Conservation (phyloP, 2,113 vertebrate genomes). For the Anoura caudifer region DNA sequence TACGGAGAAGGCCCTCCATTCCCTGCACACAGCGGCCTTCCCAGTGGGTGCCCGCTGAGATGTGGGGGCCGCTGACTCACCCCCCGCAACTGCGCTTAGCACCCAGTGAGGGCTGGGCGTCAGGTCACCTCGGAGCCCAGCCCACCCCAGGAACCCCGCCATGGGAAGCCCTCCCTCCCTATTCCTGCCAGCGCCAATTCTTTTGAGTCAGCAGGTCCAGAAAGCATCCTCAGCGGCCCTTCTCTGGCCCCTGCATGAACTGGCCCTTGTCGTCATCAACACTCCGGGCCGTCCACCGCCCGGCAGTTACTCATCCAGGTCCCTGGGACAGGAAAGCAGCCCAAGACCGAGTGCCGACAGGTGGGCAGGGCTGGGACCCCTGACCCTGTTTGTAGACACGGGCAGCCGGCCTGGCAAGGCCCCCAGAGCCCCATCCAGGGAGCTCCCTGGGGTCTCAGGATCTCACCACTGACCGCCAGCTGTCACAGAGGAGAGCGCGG, state of each 20-base stretch:
- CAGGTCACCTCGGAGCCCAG: neutral
- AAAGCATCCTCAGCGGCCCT: neutral
- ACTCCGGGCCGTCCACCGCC: accelerated
- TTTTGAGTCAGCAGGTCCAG: neutral
- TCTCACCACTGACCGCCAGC: too few relatives aligned
- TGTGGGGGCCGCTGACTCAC: neutral
- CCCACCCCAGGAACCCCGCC: accelerated
- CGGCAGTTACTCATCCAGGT: accelerated
- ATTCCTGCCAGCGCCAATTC: neutral
- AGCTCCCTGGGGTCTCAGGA: too few relatives aligned
- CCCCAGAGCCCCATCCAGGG: too few relatives aligned
- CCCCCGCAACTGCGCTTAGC: neutral
- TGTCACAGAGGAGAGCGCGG: too few relatives aligned
- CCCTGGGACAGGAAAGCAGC: neutral
- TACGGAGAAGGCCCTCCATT: neutral
- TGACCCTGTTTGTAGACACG: too few relatives aligned
- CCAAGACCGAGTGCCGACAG: accelerated
- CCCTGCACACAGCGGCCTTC: neutral
- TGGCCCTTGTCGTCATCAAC: neutral
- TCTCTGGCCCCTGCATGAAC: neutral
- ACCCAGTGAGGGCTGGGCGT: too few relatives aligned
- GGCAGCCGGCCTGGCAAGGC: too few relatives aligned
- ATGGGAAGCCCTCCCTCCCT: neutral
- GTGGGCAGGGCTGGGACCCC: accelerated
- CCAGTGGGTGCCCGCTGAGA: neutral